Conservation (phyloP, 92 coral and sea anemone genomes). For the Porites lobata region DNA sequence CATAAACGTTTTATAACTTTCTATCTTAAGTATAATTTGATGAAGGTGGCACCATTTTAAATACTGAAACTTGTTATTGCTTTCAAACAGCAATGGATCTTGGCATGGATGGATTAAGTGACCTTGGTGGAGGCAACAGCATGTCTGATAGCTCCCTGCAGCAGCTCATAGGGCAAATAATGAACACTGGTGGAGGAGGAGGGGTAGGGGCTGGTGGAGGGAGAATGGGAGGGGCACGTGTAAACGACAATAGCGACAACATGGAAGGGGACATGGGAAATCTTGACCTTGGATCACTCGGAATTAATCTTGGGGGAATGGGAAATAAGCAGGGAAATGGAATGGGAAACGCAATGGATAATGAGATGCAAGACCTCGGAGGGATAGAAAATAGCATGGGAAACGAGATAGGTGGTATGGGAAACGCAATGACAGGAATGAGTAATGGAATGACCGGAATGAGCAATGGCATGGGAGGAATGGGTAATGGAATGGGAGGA, state of each 20-base stretch:
- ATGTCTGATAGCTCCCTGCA: conserved; percentile 81
- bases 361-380: conserved; percentile 4
- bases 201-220: conserved; percentile 46
- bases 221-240: conserved; percentile 34
- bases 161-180: conserved; percentile 85
- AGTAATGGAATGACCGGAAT: conserved; percentile 29
- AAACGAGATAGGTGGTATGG: conserved; percentile 33
- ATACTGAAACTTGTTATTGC: neutral
- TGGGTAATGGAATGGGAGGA: conserved; percentile 31
- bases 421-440: conserved; percentile 28
- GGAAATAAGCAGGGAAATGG: conserved; percentile 21
- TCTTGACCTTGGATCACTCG: neutral
- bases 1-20: too few relatives aligned
- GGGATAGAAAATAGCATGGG: conserved; percentile 32
- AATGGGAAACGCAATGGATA: conserved; percentile 27
- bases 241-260: conserved; percentile 10
- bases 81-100: conserved; percentile 31
- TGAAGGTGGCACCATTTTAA: too few relatives aligned
- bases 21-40: too few relatives aligned
- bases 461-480: conserved; percentile 24
- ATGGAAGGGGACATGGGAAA: conserved; percentile 40
- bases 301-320: conserved; percentile 22
- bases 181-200: conserved; percentile 77
- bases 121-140: conserved; percentile 61
- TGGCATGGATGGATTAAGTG: conserved; percentile 49